Base-by-base conservation (phyloP, 2,113 vertebrate genomes). In the Zootoca vivipara region DNA sequence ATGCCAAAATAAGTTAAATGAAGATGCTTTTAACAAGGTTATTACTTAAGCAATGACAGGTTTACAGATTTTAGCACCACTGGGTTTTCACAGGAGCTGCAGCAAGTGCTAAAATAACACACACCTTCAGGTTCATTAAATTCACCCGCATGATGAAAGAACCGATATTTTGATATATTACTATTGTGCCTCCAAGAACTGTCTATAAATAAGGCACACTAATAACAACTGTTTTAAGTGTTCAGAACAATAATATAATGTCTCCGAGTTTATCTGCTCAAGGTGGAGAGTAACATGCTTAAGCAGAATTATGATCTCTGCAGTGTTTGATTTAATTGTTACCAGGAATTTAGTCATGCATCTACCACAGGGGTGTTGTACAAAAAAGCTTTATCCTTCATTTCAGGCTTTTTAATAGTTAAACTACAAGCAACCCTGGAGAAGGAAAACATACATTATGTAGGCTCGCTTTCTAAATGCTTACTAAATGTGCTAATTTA, bases 121-220 rank as follows among this genome's bases (percentile, higher is more conserved):
- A 98, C 98, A 99, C 98, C 98, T 98, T 98, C 97, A 97, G 97
- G 97, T 97, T 96, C 96, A 97, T 97, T 98, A 98, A 97, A 97
- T 97, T 96, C 96, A 96, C 97, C 95, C 97, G 89, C 95, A 94
- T 96, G 96, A 97, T 96, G 95, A 96, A 97, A 97, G 97, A 96
- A 96, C 95, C 95, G 97, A 97, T 97, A 97, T 97, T 97, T 97
- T 95, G 94, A 96, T 96, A 70, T 94, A 97, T 97, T 97, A 95
- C 96, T 96, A 92, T 92, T 95, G 94, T 96, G 93, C 94, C 89
- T 96, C 96, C 95, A 97, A 97, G 95, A 96, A 88, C 94, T 83
- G 84, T 89, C 96, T 96, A 96, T 97, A 97, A 97, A 97, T 96
- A 97, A 96, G 93, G 94, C 89, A 94, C 92, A 96, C 93, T 96